Base-by-base conservation (phyloP, 2,888 invertebrate genomes). In the Campoplex nolae region DNA sequence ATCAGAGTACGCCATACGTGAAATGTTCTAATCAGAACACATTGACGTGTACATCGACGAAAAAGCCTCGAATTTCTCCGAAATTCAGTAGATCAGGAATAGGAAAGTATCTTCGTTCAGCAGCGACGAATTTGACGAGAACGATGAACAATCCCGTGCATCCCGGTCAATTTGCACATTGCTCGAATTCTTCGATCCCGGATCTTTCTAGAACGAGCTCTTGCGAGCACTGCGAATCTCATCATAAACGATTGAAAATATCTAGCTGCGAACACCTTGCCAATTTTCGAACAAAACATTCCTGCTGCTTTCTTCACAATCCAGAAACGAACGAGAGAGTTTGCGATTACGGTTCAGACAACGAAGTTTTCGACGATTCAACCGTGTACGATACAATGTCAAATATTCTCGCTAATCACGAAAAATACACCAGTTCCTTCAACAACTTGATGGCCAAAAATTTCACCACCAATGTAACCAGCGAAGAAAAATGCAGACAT, bases 41-140 rank as follows among this genome's bases (percentile, higher is more conserved):
- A 4, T 71, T 89, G 65, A 85, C 86, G 13, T 92, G 88, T 82
- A 92, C 93, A 11, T 91, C 91, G 18, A 89, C 88, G 62, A 93
- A 92, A 83, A 93, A 92, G 54, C 76, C 83, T 0, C 92, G 90
- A 80, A 23, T 78, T n/a, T 89, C 89, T n/a, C 73, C 86, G 9
- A 16, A 81, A 58, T 68, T 83, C 58, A 42, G 75, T 11, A 71
- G 65, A 62, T 83, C 87, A 16, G 76, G 79, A 32, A 76, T 85
- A 16, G 87, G 75, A 54, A 87, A 87, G 42, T 87, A 87, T 67
- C 32, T 87, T 16, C 87, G 87, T 28, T 80, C 85, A n/a, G 67
- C 84, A 0, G 65, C 86, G 2, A 62, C 84, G 42, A 85, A 78
- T 74, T 51, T 85, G 45, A 32, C 68, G 51, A 74, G 58, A 70